Percentiles rank a stretch among this genome's conserved stretches.
Evolutionary conservation across 2,888 invertebrate species (phyloP).

Genomic region (Nebria salina): DNA sequence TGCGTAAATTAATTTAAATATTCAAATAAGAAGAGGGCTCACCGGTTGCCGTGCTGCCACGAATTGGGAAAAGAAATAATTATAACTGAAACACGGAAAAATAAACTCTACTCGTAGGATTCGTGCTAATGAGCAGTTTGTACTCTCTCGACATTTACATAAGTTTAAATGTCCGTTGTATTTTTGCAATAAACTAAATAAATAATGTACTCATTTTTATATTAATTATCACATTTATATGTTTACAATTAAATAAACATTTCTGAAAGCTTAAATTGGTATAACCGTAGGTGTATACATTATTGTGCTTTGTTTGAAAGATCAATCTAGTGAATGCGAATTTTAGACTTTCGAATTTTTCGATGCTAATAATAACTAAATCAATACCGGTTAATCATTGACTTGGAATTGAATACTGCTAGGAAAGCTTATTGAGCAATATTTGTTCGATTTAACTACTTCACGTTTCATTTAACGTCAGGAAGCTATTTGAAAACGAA

Average conservation of each 20-base stretch:
- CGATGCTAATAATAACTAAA: too few species aligned
- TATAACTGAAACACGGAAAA: background rate
- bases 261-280: too few species aligned
- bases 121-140: constrained; percentile 3
- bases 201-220: too few species aligned
- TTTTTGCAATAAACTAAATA: background rate
- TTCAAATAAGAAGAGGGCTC: constrained; percentile 11
- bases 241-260: too few species aligned
- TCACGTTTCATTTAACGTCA: background rate
- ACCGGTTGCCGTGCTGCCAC: background rate
- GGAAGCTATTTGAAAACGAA: background rate
- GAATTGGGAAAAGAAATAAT: constrained; percentile 8
- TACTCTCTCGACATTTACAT: constrained; percentile 6
- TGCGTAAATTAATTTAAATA: constrained; percentile 34
- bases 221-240: too few species aligned
- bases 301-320: too few species aligned
- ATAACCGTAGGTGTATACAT: too few species aligned
- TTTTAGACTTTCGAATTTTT: too few species aligned
- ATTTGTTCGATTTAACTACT: background rate
- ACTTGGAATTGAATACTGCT: background rate
- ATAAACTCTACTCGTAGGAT: background rate
- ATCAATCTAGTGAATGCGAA: too few species aligned
- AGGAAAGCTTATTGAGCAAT: background rate
- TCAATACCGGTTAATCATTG: too few species aligned
- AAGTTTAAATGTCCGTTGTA: background rate